A percentile compares a stretch with the other conserved stretches of the same genome.
Evolutionary conservation across 2,113 vertebrate species (phyloP).

Genomic region (Eretmochelys imbricata): DNA sequence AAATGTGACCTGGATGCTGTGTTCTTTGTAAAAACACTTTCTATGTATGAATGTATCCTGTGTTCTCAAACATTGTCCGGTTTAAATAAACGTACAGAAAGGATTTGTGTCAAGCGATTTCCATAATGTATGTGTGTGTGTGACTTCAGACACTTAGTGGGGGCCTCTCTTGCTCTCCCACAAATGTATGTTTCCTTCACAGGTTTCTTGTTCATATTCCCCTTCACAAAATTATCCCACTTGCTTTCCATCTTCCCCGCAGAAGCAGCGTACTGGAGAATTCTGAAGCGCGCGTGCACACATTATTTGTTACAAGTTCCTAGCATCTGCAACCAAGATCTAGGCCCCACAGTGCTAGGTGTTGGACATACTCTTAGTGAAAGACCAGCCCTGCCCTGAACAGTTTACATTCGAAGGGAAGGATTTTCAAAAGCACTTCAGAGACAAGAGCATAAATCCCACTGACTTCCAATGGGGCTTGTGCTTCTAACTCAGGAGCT

Average conservation of each 20-base stretch:
- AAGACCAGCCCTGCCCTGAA: background rate
- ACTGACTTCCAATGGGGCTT: background rate
- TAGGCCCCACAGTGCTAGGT: background rate
- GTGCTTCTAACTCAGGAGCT: background rate
- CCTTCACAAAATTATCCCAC: background rate
- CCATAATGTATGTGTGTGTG: fast-evolving
- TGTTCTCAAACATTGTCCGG: background rate
- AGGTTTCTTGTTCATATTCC: background rate
- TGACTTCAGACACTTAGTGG: background rate
- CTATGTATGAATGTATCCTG: background rate
- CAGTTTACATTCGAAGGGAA: background rate
- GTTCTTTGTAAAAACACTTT: fast-evolving
- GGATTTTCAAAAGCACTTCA: background rate
- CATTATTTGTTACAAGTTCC: background rate
- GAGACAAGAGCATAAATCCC: background rate
- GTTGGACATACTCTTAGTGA: background rate
- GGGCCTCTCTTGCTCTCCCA: background rate
- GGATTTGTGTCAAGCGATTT: background rate
- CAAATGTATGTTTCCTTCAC: background rate
- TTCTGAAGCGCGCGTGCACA: background rate
- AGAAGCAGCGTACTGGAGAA: background rate
- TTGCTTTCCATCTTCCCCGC: background rate
- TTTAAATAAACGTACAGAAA: conserved; percentile 72
- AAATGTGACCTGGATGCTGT: background rate
- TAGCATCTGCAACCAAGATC: background rate